Base-by-base conservation (phyloP, 2,888 invertebrate species). In the Cephus nigrinus region DNA sequence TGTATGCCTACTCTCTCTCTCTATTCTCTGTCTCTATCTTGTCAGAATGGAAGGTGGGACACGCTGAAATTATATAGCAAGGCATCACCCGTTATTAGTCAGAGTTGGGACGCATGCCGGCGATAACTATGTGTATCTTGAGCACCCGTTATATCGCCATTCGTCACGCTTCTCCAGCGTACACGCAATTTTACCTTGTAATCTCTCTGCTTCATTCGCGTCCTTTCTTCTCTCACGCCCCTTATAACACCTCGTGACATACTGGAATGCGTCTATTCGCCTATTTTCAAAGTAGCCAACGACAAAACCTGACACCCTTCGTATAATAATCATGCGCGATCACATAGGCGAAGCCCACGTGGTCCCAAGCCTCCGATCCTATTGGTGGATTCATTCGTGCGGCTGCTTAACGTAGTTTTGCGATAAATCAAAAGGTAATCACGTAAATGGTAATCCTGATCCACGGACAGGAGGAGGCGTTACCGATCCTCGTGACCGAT, bases 51-150 rank as follows among this genome's bases (percentile, higher is more conserved):
- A 71, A 71, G 71, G 71, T 31, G 31, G 71, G 71, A 31, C 32
- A 23, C 31, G 71, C 55, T 82, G 82, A 86, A 86, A 86, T 86
- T 86, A 86, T 86, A 84, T 85, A 84, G 81, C 85, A 80, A 73
- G 81, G 80, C 82, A 84, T 85, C 86, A 83, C 80, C 80, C 83
- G 84, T 85, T 86, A 86, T 87, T 87, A 88, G 84, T 86, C 86
- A 82, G 80, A 80, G 82, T 78, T 55, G 81, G 73, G 76, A 34
- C 80, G 83, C 85, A 86, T 85, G 83, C 83, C 85, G 73, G 75
- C 82, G 86, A 86, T 87, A 88, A 87, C 88, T 87, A 87, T 88
- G 88, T 88, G 88, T 88, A 86, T 85, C 86, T 85, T 86, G 83
- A 85, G 83, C 86, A 84, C 80, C 85, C 86, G 86, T 86, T 86